Evolutionary conservation across 30 jellyfish, hydroid and myxozoan species (phyloP), one percentile per base, ranked within the genome.

Genomic region (Cassiopea andromeda): DNA sequence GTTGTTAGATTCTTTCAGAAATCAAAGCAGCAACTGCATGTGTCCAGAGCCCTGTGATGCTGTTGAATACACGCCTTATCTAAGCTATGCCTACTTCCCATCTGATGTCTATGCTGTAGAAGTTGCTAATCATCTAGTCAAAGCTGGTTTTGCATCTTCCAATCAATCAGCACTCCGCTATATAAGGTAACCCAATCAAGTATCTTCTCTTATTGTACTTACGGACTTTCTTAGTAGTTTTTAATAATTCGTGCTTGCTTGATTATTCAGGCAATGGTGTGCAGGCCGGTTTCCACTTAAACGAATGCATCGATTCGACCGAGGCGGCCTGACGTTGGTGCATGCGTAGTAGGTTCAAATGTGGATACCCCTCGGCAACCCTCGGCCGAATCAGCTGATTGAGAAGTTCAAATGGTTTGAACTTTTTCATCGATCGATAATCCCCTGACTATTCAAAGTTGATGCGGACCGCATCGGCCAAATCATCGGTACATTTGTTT

Each of bases 41-140:
- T 92, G 98, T 1, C 98, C 96, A 38, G 98, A 89, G 45, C 98
- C 97, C 7, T 93, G 98, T 50, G 97, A 93, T 60, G 83, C 88
- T 17, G 89, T 83, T 38, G 91, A 87, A 69, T 93, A 93, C 91
- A 89, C 84, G 69, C 92, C 93, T 54, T 88, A 68, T 48, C 87
- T 93, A 72, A 89, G 97, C 75, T 93, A 93, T 83, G 96, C 98
- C 38, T 91, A 93, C 45, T 80, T 93, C 90, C 98, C 98, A 17
- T 96, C 98, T 1, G 94, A 93, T 49, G 95, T 85, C 47, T 93
- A 77, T 73, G 91, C 90, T 45, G 97, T 74, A 27, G 98, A 96
- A 57, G 85, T 93, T 43, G 98, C 98, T 6, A 85, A 81, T 43
- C 98, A 87, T 69, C 73, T 87, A 50, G 94, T 87, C 50, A 87